Conservation (phyloP, 1,140 invertebrate genomes). For the Brachionus rubens region DNA sequence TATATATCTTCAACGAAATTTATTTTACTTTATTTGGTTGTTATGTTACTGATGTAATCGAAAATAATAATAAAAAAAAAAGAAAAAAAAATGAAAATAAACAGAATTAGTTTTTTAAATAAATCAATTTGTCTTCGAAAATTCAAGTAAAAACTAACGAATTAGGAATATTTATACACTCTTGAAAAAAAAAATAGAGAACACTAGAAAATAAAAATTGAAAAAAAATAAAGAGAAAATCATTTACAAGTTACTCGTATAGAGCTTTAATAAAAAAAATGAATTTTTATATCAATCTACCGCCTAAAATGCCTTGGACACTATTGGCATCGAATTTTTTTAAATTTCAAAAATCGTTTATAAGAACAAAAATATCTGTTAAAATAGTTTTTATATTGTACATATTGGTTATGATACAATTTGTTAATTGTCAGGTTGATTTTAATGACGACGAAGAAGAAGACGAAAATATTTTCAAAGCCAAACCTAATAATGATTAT, state of each 20-base stretch:
- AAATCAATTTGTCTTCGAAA: constrained; percentile 37
- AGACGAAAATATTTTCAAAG: background rate
- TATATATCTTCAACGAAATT: background rate
- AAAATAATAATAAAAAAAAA: background rate
- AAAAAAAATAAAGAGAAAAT: background rate
- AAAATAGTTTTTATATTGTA: background rate
- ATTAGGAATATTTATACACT: too few species aligned
- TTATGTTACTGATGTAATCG: constrained; percentile 30
- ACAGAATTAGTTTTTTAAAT: constrained; percentile 42
- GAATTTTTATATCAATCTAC: background rate
- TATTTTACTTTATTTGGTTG: too few species aligned
- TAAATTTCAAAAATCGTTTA: background rate
- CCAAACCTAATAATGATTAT: constrained; percentile 15
- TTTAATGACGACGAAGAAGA: constrained; percentile 25
- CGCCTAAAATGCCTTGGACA: background rate
- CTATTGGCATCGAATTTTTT: background rate
- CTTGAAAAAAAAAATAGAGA: too few species aligned
- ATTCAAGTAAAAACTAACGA: constrained; percentile 17
- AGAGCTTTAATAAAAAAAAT: background rate
- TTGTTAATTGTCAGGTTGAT: background rate
- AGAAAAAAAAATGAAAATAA: constrained; percentile 22
- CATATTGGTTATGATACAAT: background rate
- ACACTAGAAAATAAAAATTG: too few species aligned
- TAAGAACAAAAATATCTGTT: background rate
- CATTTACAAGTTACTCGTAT: background rate